Base-by-base conservation (phyloP, 2,888 invertebrate genomes). In the Scaptomyza parva region DNA sequence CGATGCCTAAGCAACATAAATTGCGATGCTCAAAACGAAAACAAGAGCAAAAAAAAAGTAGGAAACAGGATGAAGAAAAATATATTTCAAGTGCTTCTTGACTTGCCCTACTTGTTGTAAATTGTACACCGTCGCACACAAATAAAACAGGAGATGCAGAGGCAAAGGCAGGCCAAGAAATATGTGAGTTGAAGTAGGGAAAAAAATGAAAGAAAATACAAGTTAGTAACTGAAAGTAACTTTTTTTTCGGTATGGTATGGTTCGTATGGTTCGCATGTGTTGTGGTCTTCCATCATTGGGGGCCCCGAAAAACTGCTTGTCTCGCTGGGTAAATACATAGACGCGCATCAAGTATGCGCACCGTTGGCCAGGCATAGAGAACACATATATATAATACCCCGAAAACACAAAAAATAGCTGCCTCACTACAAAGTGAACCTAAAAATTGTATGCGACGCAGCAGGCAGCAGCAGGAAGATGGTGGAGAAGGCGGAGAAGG, bases 231-330 rank as follows among this genome's bases (percentile, higher is more conserved):
- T 37, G 71, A 20, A 63, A 35, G 63, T 30, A 77, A 87, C 68
- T 83, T 80, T 75, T 7, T 9, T 37, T 8, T 37, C n/a, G n/a
- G n/a, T n/a, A n/a, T n/a, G n/a, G n/a, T n/a, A n/a, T n/a, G n/a
- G 6, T 17, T 17, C 8, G 35, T 30, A 30, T 75, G 72, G 74
- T 77, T 86, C 84, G 89, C 86, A 88, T 86, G 86, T 88, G 85
- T 79, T 78, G 81, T 70, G 89, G 89, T 81, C 86, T 84, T 89
- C 70, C 89, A 86, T 86, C 86, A 86, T 62, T n/a, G n/a, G 60
- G 54, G 55, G 30, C 52, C 59, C 59, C 55, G 30, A 18, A 58
- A 28, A 55, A 58, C 20, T 58, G 39, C 37, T 57, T 39, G 28
- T 37, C 51, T 65, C 30, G 47, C 20, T 35, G 20, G 52, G 43